Evolutionary conservation across 1,140 invertebrate genomes (phyloP).

Genomic region (Neomicropteryx cornuta): DNA sequence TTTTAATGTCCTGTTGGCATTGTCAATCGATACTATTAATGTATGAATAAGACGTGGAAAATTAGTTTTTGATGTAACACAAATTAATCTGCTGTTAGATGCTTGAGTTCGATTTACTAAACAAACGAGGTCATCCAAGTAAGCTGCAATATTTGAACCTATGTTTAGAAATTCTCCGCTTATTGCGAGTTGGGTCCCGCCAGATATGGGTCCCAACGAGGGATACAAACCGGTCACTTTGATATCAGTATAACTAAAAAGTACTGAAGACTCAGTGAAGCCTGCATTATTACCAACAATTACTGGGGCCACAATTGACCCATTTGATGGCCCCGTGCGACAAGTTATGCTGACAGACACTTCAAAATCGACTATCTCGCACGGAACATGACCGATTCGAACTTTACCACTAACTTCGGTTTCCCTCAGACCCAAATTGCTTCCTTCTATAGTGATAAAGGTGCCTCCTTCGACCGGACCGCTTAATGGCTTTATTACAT

Average conservation of each 20-base stretch:
- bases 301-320: slow-evolving; percentile 67
- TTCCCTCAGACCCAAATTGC: slow-evolving; percentile 84
- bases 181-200: slow-evolving; percentile 86
- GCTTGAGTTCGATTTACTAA: slow-evolving; percentile 78
- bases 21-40: slow-evolving; percentile 41
- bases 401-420: slow-evolving; percentile 88
- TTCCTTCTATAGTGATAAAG: slow-evolving; percentile 88
- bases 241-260: slow-evolving; percentile 84
- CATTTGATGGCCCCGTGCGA: slow-evolving; percentile 65
- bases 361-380: slow-evolving; percentile 79
- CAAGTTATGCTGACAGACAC: slow-evolving; percentile 88
- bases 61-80: slow-evolving; percentile 63
- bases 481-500: slow-evolving; percentile 88
- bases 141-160: slow-evolving; percentile 79
- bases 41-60: slow-evolving; percentile 28
- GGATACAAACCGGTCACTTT: slow-evolving; percentile 73
- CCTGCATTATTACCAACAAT: slow-evolving; percentile 84
- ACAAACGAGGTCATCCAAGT: slow-evolving; percentile 81
- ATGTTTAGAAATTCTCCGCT: slow-evolving; percentile 88
- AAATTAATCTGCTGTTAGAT: slow-evolving; percentile 78
- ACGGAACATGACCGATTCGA: slow-evolving; percentile 80
- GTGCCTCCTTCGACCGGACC: slow-evolving; percentile 96
- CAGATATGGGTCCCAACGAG: slow-evolving; percentile 79
- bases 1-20: slow-evolving; percentile 57
- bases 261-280: slow-evolving; percentile 75